Conservation (phyloP, 2,113 vertebrate species). For the Pao palembangensis region DNA sequence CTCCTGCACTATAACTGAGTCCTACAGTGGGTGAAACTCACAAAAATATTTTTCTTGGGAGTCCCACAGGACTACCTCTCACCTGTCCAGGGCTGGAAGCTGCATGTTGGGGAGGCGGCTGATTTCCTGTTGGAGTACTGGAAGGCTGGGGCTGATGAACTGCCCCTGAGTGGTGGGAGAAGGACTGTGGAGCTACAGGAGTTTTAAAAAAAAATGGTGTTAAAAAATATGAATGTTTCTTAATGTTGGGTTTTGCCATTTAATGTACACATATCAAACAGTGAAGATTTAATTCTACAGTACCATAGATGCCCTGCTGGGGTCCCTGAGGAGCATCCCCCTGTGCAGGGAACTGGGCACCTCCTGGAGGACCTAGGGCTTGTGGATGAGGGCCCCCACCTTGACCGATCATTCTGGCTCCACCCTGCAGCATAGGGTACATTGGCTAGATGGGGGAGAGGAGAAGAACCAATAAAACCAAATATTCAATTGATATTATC, state of each 20-base stretch:
- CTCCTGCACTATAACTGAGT: too few relatives aligned
- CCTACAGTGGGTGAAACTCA: background rate
- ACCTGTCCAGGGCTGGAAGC: slow-evolving; percentile 92
- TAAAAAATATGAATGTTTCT: background rate
- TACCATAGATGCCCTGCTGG: slow-evolving; percentile 87
- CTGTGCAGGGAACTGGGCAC: slow-evolving; percentile 82
- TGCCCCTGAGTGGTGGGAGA: slow-evolving; percentile 84
- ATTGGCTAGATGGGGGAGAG: slow-evolving; percentile 60
- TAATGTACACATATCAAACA: too few relatives aligned
- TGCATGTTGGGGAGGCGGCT: slow-evolving; percentile 85
- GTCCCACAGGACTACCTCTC: slow-evolving; percentile 8
- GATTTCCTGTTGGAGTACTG: slow-evolving; percentile 88
- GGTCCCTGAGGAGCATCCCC: slow-evolving; percentile 82
- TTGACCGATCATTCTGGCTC: slow-evolving; percentile 83
- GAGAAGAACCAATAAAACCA: background rate
- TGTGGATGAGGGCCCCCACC: slow-evolving; percentile 83
- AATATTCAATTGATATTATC: background rate
- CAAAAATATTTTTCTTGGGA: background rate
- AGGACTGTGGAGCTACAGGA: slow-evolving; percentile 80
- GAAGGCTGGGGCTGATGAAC: slow-evolving; percentile 89
- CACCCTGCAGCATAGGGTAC: slow-evolving; percentile 86
- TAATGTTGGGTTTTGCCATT: background rate
- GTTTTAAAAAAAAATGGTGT: background rate
- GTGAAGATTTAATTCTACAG: too few relatives aligned
- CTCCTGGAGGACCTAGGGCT: slow-evolving; percentile 82